Evolutionary conservation across 1,140 invertebrate species (phyloP).

Genomic region (Calephelis nemesis): DNA sequence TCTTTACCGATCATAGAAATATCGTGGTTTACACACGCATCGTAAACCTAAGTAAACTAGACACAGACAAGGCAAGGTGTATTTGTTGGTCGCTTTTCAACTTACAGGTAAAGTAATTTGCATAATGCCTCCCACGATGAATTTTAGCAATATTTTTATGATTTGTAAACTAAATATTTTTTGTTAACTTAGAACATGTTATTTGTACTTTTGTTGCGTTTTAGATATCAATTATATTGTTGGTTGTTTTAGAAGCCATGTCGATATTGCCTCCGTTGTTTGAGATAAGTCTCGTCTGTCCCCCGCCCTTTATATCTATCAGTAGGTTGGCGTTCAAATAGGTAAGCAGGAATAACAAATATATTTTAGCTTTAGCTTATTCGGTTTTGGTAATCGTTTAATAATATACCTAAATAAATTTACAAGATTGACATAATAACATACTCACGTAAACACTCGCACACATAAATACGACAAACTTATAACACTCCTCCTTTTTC

Average conservation of each 20-base stretch:
- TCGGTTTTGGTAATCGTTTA: no score
- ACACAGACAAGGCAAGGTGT: slow-evolving; percentile 55
- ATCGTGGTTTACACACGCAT: slow-evolving; percentile 67
- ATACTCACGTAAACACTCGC: no score
- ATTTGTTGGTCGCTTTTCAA: slow-evolving; percentile 58
- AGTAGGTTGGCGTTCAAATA: no score
- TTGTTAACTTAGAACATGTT: not conserved
- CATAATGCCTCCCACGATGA: slow-evolving; percentile 73
- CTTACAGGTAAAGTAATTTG: slow-evolving; percentile 74
- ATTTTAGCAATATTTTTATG: slow-evolving; percentile 53
- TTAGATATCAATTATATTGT: slow-evolving; percentile 1
- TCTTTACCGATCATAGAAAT: slow-evolving; percentile 58
- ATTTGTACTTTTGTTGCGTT: slow-evolving; percentile 1
- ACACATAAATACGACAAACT: no score
- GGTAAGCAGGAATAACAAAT: no score
- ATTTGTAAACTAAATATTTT: slow-evolving; percentile 35
- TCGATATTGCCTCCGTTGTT: not conserved
- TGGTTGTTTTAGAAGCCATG: not conserved
- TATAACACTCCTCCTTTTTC: no score
- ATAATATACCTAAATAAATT: no score
- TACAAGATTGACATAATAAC: no score
- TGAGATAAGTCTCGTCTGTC: not conserved
- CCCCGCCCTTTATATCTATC: no score
- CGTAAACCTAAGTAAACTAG: slow-evolving; percentile 74
- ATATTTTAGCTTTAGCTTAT: no score